Percentiles rank a stretch among this genome's conserved stretches.
Conservation (phyloP, 2,888 invertebrate genomes). For the Coenonympha arcania region DNA sequence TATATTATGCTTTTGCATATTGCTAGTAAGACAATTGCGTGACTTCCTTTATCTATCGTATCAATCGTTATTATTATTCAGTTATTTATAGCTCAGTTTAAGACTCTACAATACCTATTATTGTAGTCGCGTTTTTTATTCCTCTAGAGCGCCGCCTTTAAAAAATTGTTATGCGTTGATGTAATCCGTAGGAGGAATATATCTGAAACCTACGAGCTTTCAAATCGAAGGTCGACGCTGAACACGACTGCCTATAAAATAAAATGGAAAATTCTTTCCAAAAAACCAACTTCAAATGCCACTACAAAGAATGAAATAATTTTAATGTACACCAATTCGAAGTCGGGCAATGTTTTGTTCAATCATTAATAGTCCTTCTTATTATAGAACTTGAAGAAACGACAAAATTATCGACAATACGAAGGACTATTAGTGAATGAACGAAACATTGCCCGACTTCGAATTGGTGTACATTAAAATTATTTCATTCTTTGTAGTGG, state of each 20-base stretch:
- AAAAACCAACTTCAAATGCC: too few species aligned
- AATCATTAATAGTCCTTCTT: too few species aligned
- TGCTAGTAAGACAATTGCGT: constrained; percentile 30
- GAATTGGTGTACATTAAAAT: too few species aligned
- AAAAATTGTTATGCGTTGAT: constrained; percentile 30
- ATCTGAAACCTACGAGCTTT: constrained; percentile 19
- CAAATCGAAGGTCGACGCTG: constrained; percentile 26
- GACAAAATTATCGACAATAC: too few species aligned
- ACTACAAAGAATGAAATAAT: too few species aligned
- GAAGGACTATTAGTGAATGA: too few species aligned
- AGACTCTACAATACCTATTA: constrained; percentile 17
- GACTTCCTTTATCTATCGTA: constrained; percentile 31
- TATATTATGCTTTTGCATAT: constrained; percentile 20
- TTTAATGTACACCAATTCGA: too few species aligned
- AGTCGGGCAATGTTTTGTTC: too few species aligned
- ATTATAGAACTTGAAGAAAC: too few species aligned
- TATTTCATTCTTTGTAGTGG: too few species aligned
- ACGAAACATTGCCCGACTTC: too few species aligned
- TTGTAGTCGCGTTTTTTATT: constrained; percentile 24
- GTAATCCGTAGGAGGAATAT: constrained; percentile 26
- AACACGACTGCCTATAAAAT: constrained; percentile 34
- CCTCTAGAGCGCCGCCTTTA: constrained; percentile 20
- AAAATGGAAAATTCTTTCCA: too few species aligned
- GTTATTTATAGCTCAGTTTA: constrained; percentile 23
- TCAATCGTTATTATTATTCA: constrained; percentile 27